phyloP scores from a whole-genome alignment of 2,888 invertebrate genomes.

The Lasius platythorax region DNA sequence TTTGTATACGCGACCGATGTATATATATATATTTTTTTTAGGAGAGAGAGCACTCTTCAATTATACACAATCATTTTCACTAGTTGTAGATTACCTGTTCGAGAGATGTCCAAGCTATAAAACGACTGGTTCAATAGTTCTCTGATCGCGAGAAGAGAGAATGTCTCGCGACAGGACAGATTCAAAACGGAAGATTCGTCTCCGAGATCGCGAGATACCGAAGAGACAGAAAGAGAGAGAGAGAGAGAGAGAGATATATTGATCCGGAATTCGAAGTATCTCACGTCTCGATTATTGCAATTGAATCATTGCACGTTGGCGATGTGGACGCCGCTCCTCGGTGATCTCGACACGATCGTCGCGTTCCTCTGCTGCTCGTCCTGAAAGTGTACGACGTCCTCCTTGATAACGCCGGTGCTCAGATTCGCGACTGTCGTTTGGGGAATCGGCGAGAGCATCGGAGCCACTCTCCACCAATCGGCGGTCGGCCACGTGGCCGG shows the following conservation, averaged over 20 bases:
- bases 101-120: neutral
- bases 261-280: neutral
- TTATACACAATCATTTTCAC: neutral
- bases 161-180: neutral
- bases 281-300: neutral
- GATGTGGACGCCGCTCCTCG: slow-evolving; percentile 63
- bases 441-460: slow-evolving; percentile 82
- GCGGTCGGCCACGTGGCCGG: slow-evolving; percentile 85
- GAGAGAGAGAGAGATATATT: neutral
- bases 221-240: neutral
- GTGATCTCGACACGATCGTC: slow-evolving; percentile 42
- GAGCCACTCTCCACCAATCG: slow-evolving; percentile 86
- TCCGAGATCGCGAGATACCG: neutral
- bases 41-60: neutral
- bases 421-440: slow-evolving; percentile 78
- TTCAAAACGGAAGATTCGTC: slow-evolving; percentile 5
- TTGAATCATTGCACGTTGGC: slow-evolving; percentile 69
- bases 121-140: neutral
- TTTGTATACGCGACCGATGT: neutral
- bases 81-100: slow-evolving; percentile 4
- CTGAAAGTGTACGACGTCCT: slow-evolving; percentile 67
- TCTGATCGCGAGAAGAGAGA: neutral
- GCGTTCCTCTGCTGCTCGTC: slow-evolving; percentile 66
- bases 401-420: slow-evolving; percentile 83
- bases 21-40: neutral